phyloP scores from a whole-genome alignment of 2,113 vertebrate genomes.

The Ageneiosus marmoratus region DNA sequence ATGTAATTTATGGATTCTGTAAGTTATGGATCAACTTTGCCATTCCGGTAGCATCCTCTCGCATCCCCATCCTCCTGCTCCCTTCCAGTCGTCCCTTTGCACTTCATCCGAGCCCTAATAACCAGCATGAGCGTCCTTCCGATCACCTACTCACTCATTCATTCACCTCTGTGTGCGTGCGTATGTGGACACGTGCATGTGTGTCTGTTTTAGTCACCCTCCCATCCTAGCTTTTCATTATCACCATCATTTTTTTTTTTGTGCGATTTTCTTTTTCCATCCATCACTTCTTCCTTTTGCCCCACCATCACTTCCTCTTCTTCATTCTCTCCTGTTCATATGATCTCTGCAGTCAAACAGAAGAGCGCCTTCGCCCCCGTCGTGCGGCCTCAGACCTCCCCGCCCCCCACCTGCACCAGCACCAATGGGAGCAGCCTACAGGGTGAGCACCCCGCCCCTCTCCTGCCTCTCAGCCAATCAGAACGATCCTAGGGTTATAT shows the following conservation, averaged over 20 bases:
- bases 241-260: neutral
- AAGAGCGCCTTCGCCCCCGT: conserved; percentile 98
- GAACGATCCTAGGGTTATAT: conserved; percentile 12
- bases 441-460: conserved; percentile 79
- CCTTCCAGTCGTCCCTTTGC: conserved; percentile 45
- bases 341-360: conserved; percentile 98
- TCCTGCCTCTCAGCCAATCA: conserved; percentile 59
- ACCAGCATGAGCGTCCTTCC: conserved; percentile 61
- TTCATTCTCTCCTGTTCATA: conserved; percentile 94
- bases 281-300: conserved; percentile 47
- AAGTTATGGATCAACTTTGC: conserved; percentile 82
- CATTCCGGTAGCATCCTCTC: conserved; percentile 56
- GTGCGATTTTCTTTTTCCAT: conserved; percentile 17
- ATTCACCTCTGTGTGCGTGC: conserved; percentile 55
- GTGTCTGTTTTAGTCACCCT: conserved; percentile 45
- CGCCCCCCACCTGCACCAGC: conserved; percentile 89
- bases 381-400: conserved; percentile 88
- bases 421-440: conserved; percentile 85
- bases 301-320: conserved; percentile 76
- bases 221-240: neutral
- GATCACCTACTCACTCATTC: conserved; percentile 53
- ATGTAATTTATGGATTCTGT: conserved; percentile 73
- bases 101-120: conserved; percentile 47
- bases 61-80: conserved; percentile 42
- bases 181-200: conserved; percentile 57